Percentiles rank a stretch among this genome's conserved stretches.
Conservation (phyloP, 2,888 invertebrate genomes). For the Cepaea hortensis region DNA sequence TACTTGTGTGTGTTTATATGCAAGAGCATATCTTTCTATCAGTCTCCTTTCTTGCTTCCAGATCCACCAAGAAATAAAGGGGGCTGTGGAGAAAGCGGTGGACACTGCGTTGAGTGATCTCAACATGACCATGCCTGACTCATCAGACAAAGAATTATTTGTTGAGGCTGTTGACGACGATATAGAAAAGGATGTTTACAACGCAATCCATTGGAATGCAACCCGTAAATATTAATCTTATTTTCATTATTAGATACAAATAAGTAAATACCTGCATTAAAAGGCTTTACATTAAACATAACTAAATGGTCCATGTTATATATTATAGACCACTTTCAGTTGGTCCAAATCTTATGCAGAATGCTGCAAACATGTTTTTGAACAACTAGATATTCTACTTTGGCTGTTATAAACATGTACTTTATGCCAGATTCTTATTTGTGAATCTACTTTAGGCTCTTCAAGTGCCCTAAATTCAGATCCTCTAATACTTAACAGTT, state of each 20-base stretch:
- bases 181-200: slow-evolving; percentile 13
- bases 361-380: too few species aligned
- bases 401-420: too few species aligned
- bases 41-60: neutral
- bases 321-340: too few species aligned
- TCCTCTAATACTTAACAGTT: too few species aligned
- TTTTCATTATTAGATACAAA: neutral
- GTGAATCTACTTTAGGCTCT: too few species aligned
- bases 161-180: slow-evolving; percentile 9
- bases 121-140: neutral
- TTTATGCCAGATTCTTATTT: too few species aligned
- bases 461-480: too few species aligned
- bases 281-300: too few species aligned
- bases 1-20: neutral
- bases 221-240: slow-evolving; percentile 9
- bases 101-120: neutral
- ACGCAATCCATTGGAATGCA: neutral
- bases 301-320: too few species aligned
- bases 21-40: neutral
- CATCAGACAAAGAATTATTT: neutral
- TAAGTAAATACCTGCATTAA: too few species aligned
- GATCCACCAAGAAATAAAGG: slow-evolving; percentile 16
- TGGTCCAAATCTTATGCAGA: too few species aligned
- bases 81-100: neutral
- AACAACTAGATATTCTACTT: too few species aligned